Base-by-base conservation (phyloP, 2,888 invertebrate genomes). In the Platynereis dumerilii region DNA sequence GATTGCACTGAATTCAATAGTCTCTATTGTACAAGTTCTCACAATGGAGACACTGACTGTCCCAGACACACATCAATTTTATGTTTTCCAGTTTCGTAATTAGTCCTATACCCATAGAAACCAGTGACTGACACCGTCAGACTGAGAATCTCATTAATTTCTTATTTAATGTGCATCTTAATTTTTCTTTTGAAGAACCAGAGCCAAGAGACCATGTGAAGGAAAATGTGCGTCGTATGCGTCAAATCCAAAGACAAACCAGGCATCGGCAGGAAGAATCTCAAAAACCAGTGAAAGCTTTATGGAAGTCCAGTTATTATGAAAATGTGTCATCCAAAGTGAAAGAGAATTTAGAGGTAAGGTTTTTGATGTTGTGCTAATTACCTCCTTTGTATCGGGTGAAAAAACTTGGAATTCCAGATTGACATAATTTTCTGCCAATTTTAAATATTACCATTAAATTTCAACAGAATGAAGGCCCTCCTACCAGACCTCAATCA, bases 261-360 rank as follows among this genome's bases (percentile, higher is more conserved):
- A 74, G 71, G 57, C 74, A 79, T 54, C 72, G 74, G 67, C 80
- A 83, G 69, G 70, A 64, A 24, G 78, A 77, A 27, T 60, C 73
- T 52, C 70, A 74, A 17, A 70, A 76, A 57, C 83, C 83, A 42
- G 79, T 83, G 2, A 84, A 82, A 71, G 80, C 77, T 2, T 58
- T 83, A 58, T 83, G 83, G 83, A 80, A 83, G 64, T 81, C 83
- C 17, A 76, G 79, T 56, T 82, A 83, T 68, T 84, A 79, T 67
- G 74, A 74, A 45, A 74, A 75, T 64, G 74, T 83, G n/a, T 73
- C 70, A 44, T 84, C 84, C 10, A 78, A 74, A 70, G 77, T 84
- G 2, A 78, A 72, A 66, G 75, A 75, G 58, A 76, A 76, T 29
- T 63, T 79, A 57, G 67, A 77, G 69, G 81, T 80, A 61, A n/a